Conservation (phyloP, 1,140 invertebrate genomes). For the Scaptodrosophila lebanonensis region DNA sequence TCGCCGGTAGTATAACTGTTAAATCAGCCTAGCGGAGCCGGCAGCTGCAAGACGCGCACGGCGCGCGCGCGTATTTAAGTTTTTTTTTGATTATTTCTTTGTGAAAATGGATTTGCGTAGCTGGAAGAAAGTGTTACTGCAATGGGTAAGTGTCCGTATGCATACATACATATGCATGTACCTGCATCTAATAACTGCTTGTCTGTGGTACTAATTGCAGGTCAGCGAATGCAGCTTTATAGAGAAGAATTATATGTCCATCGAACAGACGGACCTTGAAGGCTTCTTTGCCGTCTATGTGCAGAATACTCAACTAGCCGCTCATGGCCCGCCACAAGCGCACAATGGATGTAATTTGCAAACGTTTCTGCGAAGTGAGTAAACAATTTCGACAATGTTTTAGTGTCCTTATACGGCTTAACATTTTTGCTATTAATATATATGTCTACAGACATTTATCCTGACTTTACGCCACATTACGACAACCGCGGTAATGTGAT, state of each 20-base stretch:
- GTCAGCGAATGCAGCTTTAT: constrained; percentile 33
- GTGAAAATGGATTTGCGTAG: constrained; percentile 43
- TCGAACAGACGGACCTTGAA: constrained; percentile 60
- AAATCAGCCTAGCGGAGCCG: not conserved
- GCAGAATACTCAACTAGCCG: constrained; percentile 12
- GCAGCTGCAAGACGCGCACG: not conserved
- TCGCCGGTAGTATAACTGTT: too few species aligned
- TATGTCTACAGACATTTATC: constrained; percentile 47
- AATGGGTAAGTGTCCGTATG: constrained; percentile 53
- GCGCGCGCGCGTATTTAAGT: not conserved
- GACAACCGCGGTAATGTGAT: constrained; percentile 25
- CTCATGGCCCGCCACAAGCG: not conserved
- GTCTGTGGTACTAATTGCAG: constrained; percentile 10
- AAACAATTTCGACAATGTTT: too few species aligned
- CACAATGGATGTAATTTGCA: constrained; percentile 12
- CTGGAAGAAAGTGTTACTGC: constrained; percentile 60
- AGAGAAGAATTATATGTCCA: not conserved
- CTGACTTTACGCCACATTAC: constrained; percentile 39
- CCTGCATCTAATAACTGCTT: not conserved
- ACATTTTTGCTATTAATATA: not conserved
- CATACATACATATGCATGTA: not conserved
- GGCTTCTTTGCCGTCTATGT: constrained; percentile 45
- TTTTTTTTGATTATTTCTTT: not conserved
- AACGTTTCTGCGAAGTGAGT: constrained; percentile 25
- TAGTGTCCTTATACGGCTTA: too few species aligned